Base-by-base conservation (phyloP, 2,797 vertebrate genomes). In the Chaetodon trifasciatus region DNA sequence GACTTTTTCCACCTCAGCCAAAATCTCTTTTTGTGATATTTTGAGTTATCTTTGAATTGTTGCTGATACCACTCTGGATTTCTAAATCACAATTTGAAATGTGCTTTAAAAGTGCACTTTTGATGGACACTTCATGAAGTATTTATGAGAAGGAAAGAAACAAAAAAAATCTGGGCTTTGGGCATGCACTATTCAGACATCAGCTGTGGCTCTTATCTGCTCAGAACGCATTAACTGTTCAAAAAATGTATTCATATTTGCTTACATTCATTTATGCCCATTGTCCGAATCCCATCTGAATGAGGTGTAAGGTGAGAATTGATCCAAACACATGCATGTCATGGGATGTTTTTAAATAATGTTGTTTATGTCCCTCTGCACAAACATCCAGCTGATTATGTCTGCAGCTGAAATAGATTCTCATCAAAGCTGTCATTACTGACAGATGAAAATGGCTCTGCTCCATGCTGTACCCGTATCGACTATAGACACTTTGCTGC, bases 401-500 rank as follows among this genome's bases (percentile, higher is more conserved):
- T 73, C 46, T 75, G 72, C 37, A 61, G 75, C 70, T 74, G 78
- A 81, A 24, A 32, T n/a, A 55, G 63, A 79, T 62, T 28, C 66
- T 86, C 78, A 72, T 89, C 72, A 84, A 69, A 81, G 62, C 64
- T 84, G 76, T 81, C 70, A 69, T 81, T 70, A 66, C 67, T 76
- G 66, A 81, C 72, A 81, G 57, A 86, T 78, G 67, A 56, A 83
- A 82, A 73, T 24, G 57, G 37, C 49, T 62, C 50, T 50, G 66
- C 74, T 28, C 3, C 46, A 55, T 55, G 75, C 4, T 85, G 72
- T 66, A 66, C 70, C 68, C 50, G 75, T 55, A 72, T 40, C 44
- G 50, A 73, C 67, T 72, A 21, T 3, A 5, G 66, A 56, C 74
- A 49, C 65, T 79, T 55, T 60, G 47, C 79, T 56, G 65, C 73